These are phyloP conservation scores for Nycticryphes semicollaris DNA, from an alignment of 2,113 vertebrate genomes.

Conservation along the genomic window DNA sequence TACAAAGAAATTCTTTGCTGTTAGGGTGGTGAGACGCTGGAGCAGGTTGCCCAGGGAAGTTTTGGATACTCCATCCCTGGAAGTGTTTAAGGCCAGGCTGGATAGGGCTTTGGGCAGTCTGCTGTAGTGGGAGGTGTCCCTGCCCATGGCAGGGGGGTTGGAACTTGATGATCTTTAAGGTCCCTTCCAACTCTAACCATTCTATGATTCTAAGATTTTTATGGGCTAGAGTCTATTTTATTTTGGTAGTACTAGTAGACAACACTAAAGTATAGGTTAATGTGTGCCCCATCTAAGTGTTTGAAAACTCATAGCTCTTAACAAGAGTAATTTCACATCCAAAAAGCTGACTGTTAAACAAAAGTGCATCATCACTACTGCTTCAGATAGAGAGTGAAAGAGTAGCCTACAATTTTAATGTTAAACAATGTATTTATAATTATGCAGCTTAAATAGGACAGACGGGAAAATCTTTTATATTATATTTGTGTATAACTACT, in stretches of 20 bases:
- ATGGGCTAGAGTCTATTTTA: neutral
- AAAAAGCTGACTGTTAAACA: neutral
- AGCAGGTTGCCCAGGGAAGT: no score
- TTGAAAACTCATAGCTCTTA: neutral
- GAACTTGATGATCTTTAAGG: no score
- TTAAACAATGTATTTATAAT: neutral
- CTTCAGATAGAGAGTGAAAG: neutral
- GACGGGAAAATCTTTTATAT: neutral
- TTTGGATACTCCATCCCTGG: no score
- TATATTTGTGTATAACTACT: neutral
- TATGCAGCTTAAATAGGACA: neutral
- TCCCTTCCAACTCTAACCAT: no score
- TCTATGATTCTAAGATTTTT: neutral
- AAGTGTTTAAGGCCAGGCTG: no score
- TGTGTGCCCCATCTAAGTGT: neutral
- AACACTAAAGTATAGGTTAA: neutral
- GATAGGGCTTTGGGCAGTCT: no score
- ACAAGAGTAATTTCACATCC: neutral
- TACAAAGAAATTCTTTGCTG: no score
- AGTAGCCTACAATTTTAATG: neutral
- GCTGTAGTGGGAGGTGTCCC: no score
- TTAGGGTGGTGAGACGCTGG: no score
- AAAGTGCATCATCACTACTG: neutral
- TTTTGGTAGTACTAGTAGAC: neutral
- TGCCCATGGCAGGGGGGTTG: no score